Conservation (phyloP, 2,888 invertebrate species). For the Macrosoma leucophasiata region DNA sequence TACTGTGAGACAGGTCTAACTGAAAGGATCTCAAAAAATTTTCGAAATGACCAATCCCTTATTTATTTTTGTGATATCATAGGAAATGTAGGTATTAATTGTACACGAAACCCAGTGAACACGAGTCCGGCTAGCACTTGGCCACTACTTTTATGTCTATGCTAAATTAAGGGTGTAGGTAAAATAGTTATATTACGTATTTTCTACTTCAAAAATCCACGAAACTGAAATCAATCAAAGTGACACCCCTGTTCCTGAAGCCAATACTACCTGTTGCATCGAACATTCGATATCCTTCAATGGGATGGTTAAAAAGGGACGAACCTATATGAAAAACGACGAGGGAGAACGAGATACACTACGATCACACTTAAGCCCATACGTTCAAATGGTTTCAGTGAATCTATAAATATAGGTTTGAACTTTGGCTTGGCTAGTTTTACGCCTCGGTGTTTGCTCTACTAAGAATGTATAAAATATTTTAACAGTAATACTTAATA, state of each 20-base stretch:
- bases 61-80: too few species aligned
- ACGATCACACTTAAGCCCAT: constrained; percentile 62
- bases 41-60: too few species aligned
- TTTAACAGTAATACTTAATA: too few species aligned
- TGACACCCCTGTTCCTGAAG: constrained; percentile 59
- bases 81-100: too few species aligned
- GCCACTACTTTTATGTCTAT: too few species aligned
- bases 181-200: too few species aligned
- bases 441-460: constrained; percentile 40
- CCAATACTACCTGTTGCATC: constrained; percentile 71
- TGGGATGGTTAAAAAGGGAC: constrained; percentile 50
- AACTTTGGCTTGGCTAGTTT: constrained; percentile 40
- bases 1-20: too few species aligned
- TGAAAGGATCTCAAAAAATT: too few species aligned
- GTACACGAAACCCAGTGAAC: too few species aligned
- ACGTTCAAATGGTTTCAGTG: constrained; percentile 66
- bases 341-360: constrained; percentile 40
- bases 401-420: constrained; percentile 67
- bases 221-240: constrained; percentile 45
- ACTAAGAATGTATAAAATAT: too few species aligned
- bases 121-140: too few species aligned
- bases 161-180: too few species aligned
- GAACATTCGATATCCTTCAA: constrained; percentile 74
- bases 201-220: constrained; percentile 1
- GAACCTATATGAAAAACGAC: constrained; percentile 20